Percentiles rank a stretch among this genome's conserved stretches.
Evolutionary conservation across 1,140 invertebrate genomes (phyloP).

Genomic region (Forficula auricularia): DNA sequence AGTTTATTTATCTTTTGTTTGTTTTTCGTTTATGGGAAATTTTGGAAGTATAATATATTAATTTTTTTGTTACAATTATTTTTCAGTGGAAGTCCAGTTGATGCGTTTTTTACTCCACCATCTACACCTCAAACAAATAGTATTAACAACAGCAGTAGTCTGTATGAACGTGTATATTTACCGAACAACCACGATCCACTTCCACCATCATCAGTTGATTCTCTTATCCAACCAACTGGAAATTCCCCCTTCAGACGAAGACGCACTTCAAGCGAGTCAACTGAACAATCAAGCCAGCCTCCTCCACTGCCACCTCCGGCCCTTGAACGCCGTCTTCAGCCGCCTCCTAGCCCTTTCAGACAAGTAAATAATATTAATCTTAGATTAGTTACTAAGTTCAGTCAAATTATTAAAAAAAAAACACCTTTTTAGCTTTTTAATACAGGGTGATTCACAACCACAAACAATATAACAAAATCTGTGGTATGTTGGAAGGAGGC

Average conservation of each 20-base stretch:
- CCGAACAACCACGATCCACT: slow-evolving; percentile 7
- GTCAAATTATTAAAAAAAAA: too few relatives aligned
- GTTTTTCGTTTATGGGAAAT: too few relatives aligned
- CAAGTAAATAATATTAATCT: slow-evolving; percentile 8
- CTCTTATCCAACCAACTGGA: neutral
- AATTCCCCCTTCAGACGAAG: slow-evolving; percentile 1
- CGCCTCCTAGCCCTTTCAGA: slow-evolving; percentile 14
- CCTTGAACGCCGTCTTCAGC: slow-evolving; percentile 10
- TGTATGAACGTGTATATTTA: slow-evolving; percentile 15
- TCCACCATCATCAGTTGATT: neutral
- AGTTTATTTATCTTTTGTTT: too few relatives aligned
- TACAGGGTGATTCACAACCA: too few relatives aligned
- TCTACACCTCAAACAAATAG: slow-evolving; percentile 8
- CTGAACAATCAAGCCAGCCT: neutral
- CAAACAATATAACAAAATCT: too few relatives aligned
- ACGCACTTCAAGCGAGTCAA: neutral
- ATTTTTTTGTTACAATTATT: too few relatives aligned
- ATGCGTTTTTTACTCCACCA: slow-evolving; percentile 13
- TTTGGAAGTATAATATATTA: too few relatives aligned
- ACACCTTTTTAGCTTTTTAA: too few relatives aligned
- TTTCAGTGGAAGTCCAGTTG: slow-evolving; percentile 4
- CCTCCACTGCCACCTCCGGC: slow-evolving; percentile 2
- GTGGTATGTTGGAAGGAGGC: too few relatives aligned
- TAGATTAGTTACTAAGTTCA: too few relatives aligned
- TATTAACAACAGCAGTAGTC: neutral